Evolutionary conservation across 2,797 vertebrate genomes (phyloP), one percentile per base, ranked within the genome.

Genomic region (Geotrypetes seraphini): DNA sequence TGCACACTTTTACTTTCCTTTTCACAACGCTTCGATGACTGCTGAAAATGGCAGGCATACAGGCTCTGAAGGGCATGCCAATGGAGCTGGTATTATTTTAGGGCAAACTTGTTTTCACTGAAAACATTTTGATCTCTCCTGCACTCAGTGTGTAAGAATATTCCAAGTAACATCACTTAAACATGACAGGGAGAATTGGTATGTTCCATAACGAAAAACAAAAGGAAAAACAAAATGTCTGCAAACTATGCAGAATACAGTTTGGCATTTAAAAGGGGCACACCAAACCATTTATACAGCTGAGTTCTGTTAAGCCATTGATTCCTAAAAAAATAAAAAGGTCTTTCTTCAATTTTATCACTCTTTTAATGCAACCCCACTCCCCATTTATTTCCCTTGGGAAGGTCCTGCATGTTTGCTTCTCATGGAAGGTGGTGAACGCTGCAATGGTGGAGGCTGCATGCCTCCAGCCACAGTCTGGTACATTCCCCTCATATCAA

Each of bases 401-500:
- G 95, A 94, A 51, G 92, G 87, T 63, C 92, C 95, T 8, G 94
- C 87, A 71, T 78, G 91, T 76, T 96, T 97, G 78, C 85, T 82
- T 76, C 87, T 81, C 73, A 84, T 69, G 27, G 88, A 85, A 48
- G 80, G 51, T 39, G 83, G 66, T 14, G 88, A 74, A 37, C 90
- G 88, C 29, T 95, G 92, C 43, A 90, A 53, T 1, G 77, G 79
- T 1, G 77, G 81, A 11, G 78, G 78, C 47, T 81, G 82, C 64
- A 87, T 58, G 16, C 67, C 74, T 15, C 68, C 59, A 5, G 80
- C 71, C 22, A 89, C 75, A 53, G 91, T 85, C 73, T 96, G 91
- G 79, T 97, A 99, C 63, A 97, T 79, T 53, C 90, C 90, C 73
- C 92, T 82, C 74, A 97, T 82, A 43, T 97, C 92, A 77, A 96